Conservation (phyloP, 1,140 invertebrate genomes). For the Tetramorium parvispinum region DNA sequence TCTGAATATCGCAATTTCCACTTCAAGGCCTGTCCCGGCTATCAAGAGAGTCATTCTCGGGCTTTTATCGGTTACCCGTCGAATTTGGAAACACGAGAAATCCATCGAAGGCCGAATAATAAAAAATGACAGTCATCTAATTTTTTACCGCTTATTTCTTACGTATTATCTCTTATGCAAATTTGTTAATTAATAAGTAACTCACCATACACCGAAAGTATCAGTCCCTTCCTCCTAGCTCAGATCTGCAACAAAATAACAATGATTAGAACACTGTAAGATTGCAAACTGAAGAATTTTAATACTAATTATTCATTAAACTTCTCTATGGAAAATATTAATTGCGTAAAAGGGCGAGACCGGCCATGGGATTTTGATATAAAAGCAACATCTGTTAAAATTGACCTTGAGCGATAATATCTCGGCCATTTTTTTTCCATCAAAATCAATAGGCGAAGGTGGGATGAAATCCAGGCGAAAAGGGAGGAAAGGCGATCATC, state of each 20-base stretch:
- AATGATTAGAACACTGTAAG: constrained; percentile 40
- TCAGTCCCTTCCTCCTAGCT: background rate
- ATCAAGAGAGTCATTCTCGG: constrained; percentile 56
- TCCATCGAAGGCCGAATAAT: background rate
- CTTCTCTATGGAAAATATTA: background rate
- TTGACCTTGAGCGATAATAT: constrained; percentile 48
- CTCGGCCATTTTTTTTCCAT: constrained; percentile 15
- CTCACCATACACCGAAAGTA: constrained; percentile 53
- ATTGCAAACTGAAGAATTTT: background rate
- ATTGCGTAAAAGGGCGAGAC: background rate
- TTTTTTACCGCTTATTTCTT: constrained; percentile 17
- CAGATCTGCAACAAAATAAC: constrained; percentile 61
- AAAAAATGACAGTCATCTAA: background rate
- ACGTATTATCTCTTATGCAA: too few species aligned
- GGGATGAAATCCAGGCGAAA: background rate
- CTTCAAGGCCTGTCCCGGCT: constrained; percentile 22
- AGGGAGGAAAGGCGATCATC: constrained; percentile 48
- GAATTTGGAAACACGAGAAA: background rate
- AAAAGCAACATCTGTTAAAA: background rate
- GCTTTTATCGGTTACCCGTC: constrained; percentile 3
- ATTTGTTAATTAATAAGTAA: constrained; percentile 35
- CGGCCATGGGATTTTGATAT: background rate
- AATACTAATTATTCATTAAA: background rate
- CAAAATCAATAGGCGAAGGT: constrained; percentile 54
- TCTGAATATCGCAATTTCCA: constrained; percentile 22